Conservation (phyloP, 2,888 invertebrate species). For the Onchidella celtica region DNA sequence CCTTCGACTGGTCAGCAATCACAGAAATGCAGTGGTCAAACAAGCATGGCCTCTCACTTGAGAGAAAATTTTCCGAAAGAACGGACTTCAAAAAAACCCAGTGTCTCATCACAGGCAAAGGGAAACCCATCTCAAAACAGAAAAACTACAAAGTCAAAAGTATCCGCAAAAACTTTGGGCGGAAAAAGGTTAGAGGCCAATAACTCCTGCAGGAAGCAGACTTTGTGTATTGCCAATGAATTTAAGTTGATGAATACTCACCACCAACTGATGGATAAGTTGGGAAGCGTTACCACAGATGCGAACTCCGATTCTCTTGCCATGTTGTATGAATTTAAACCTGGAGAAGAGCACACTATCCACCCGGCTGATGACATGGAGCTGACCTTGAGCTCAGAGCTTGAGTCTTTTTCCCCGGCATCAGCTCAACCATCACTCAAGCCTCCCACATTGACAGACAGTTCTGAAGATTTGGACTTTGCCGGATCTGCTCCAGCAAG, state of each 20-base stretch:
- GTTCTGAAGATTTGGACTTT: too few species aligned
- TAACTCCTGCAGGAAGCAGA: too few species aligned
- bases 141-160: background rate
- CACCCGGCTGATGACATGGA: constrained; percentile 34
- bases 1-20: background rate
- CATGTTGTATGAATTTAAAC: background rate
- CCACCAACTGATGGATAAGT: too few species aligned
- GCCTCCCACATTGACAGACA: too few species aligned
- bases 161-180: background rate
- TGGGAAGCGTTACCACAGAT: too few species aligned
- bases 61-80: background rate
- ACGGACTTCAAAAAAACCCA: background rate
- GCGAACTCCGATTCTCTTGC: background rate
- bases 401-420: background rate
- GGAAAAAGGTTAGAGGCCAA: background rate
- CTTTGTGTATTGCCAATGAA: constrained; percentile 37
- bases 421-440: too few species aligned
- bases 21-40: background rate
- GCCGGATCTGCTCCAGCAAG: too few species aligned
- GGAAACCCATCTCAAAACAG: too few species aligned
- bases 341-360: constrained; percentile 13
- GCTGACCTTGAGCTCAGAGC: constrained; percentile 14
- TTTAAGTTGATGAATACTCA: constrained; percentile 36
- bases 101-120: too few species aligned
- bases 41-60: background rate